phyloP scores from a whole-genome alignment of 2,113 vertebrate genomes.

The human region GRCh38 chr6:32105001-32105500 shows the following conservation, averaged over 20 bases:
- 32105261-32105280: background rate
- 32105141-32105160: background rate
- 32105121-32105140: background rate
- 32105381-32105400: too few relatives aligned
- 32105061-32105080: background rate
- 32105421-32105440: background rate
- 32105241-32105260: background rate
- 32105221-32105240: background rate
- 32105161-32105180: background rate
- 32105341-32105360: background rate
- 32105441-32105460: background rate
- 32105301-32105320: background rate
- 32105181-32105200: background rate
- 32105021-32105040: background rate
- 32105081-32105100: background rate
- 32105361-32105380: too few relatives aligned
- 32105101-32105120: background rate
- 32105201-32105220: background rate
- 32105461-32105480: background rate
- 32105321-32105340: background rate
- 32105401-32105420: background rate
- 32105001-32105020: background rate
- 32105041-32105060: background rate
- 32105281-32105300: background rate
- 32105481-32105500: background rate